Conservation (phyloP, 2,888 invertebrate genomes). For the Petrolisthes cinctipes region DNA sequence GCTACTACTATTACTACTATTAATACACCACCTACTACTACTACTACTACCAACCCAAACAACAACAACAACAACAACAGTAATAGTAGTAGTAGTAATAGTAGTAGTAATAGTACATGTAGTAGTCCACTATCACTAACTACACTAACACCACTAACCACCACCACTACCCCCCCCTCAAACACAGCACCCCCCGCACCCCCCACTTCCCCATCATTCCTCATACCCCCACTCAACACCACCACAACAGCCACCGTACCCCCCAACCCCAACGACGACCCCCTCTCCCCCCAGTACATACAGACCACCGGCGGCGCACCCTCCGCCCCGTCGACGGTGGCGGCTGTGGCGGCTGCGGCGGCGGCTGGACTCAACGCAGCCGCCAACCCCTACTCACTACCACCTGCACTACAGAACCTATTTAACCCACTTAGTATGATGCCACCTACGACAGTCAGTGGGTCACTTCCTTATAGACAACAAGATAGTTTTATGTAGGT, state of each 20-base stretch:
- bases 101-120: conserved; percentile 30
- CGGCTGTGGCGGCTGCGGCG: conserved; percentile 52
- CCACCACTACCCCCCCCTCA: conserved; percentile 3
- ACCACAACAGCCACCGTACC: too few relatives aligned
- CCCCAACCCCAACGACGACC: conserved; percentile 35
- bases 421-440: conserved; percentile 55
- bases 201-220: conserved; percentile 36
- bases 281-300: conserved; percentile 29
- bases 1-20: neutral
- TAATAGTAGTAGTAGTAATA: conserved; percentile 30
- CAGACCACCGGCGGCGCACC: too few relatives aligned
- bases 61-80: conserved; percentile 19
- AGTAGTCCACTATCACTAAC: conserved; percentile 39
- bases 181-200: conserved; percentile 20
- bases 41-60: neutral
- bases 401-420: conserved; percentile 53
- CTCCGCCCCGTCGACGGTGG: conserved; percentile 38
- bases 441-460: conserved; percentile 47
- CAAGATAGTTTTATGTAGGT: conserved; percentile 51
- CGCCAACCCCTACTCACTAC: conserved; percentile 43
- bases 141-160: conserved; percentile 35
- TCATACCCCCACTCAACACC: conserved; percentile 21
- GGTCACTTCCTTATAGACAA: conserved; percentile 49
- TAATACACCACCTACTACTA: neutral
- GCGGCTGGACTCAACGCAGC: conserved; percentile 40